phyloP scores from a whole-genome alignment of 2,888 invertebrate species.

The Drosophila tripunctata region DNA sequence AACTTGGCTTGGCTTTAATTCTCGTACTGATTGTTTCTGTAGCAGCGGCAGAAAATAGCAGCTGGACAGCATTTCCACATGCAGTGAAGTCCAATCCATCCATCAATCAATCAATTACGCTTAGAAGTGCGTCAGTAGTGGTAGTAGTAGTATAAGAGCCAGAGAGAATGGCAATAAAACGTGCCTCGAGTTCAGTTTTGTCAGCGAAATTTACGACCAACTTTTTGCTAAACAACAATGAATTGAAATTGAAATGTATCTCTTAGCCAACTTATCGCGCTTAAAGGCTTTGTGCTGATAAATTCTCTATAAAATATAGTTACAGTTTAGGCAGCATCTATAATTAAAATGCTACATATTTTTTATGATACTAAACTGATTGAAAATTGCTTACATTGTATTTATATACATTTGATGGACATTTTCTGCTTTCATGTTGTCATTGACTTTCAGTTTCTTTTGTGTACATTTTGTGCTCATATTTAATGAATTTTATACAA shows the following conservation, averaged over 20 bases:
- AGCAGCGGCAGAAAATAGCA: slow-evolving; percentile 4
- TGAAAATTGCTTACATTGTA: not conserved
- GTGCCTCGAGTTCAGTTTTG: slow-evolving; percentile 59
- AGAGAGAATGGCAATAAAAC: slow-evolving; percentile 53
- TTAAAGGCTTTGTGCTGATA: not conserved
- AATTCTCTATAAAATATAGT: not conserved
- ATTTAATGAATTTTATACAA: slow-evolving; percentile 36
- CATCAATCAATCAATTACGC: slow-evolving; percentile 76
- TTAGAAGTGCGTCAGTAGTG: slow-evolving; percentile 62
- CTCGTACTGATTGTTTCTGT: slow-evolving; percentile 15
- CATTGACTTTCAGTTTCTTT: slow-evolving; percentile 10
- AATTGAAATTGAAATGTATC: slow-evolving; percentile 39
- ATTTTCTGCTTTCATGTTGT: slow-evolving; percentile 10
- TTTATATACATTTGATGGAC: not conserved
- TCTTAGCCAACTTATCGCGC: not conserved
- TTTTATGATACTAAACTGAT: not conserved
- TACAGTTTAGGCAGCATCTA: not conserved
- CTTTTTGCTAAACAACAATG: slow-evolving; percentile 63
- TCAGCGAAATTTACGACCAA: slow-evolving; percentile 68
- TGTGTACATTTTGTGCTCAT: slow-evolving; percentile 14
- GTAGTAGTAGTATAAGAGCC: too few species aligned
- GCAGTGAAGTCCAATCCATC: slow-evolving; percentile 42
- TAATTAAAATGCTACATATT: not conserved
- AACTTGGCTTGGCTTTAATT: slow-evolving; percentile 62
- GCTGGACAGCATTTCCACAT: slow-evolving; percentile 21